Base-by-base conservation (phyloP, 2,113 vertebrate species). In the Ptyas mucosa region DNA sequence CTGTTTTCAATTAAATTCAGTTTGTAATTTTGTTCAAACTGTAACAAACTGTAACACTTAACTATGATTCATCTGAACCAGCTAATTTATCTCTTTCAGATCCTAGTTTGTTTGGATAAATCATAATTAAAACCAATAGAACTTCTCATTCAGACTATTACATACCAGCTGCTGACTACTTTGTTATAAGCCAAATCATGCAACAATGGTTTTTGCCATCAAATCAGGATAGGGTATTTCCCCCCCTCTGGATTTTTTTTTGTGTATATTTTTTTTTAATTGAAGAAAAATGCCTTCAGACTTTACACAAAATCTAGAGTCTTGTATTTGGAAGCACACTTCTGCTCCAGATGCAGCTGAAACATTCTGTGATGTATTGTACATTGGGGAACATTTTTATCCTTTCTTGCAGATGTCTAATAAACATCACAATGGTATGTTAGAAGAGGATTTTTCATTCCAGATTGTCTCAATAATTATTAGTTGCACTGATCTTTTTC, bases 361-460 rank as follows among this genome's bases (percentile, higher is more conserved):
- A 93, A 43, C 55, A 93, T 93, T 94, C 86, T 18, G 88, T 89
- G 93, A 96, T 85, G 61, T 93, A 96, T 94, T 96, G 87, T 86
- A 89, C 95, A 6, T 46, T 39, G 55, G 94, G 95, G 94, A 97
- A 53, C 92, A 88, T 53, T 91, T 95, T 94, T 89, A 87, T 93
- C 90, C 93, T 95, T 91, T 95, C 94, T 91, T 95, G 93, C 86
- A 39, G 0, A 0, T 90, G 51, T 75, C 43, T 93, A 57, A 92
- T 89, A 94, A 94, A 94, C 89, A 85, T 0, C 90, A 90, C 91
- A 90, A 2, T 87, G 94, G 64, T 69, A 89, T 93, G 93, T 75
- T 90, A 81, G 29, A 20, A 29, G 88, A 61, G 2, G 88, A 64
- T 90, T 93, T 81, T 61, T 93, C 43, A 86, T 90, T 90, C 54